Evolutionary conservation across 2,888 invertebrate genomes (phyloP), one percentile per base, ranked within the genome.

Genomic region (Dynastes grantii): DNA sequence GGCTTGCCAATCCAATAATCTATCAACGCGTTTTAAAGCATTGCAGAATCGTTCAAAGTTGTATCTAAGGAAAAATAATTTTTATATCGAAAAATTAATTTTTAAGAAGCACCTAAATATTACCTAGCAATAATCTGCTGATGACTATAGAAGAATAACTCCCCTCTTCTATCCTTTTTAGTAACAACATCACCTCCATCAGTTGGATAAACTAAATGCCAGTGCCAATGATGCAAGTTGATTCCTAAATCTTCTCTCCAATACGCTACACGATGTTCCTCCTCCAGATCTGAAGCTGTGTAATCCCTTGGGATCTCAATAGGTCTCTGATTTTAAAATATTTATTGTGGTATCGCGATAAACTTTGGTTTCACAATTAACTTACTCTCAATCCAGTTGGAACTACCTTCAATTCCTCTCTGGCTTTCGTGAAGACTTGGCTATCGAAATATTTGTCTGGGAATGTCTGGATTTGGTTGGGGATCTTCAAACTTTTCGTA

Each of bases 211-310:
- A 95, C 95, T 81, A 95, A 90, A 87, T 96, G 95, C 95, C 95
- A 96, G 86, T 96, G 95, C 95, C 95, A 96, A 86, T 96, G 95
- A 87, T 96, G 95, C 73, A 95, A 92, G 88, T 96, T 96, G 83
- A 95, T 90, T 81, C 95, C 95, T 81, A 95, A 90, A 87, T 95
- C 96, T 86, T 96, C 96, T 58, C 95, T 92, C 91, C 94, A 96
- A 89, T 96, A 96, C 37, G 95, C 94, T 80, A 95, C 88, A 6
- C 93, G 91, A 86, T 96, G 95, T 84, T 96, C 96, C 0, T 92
- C 92, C 83, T 95, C 95, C 0, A 89, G 83, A 80, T 92, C 91
- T 0, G 92, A 91, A 0, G 95, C 95, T 0, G 95, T 94, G 87
- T 93, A 95, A 88, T 94, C 93, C n/a, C 88, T 84, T 0, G 94